Evolutionary conservation across 2,797 vertebrate genomes (phyloP).

Genomic region (Manis crassicaudata): DNA sequence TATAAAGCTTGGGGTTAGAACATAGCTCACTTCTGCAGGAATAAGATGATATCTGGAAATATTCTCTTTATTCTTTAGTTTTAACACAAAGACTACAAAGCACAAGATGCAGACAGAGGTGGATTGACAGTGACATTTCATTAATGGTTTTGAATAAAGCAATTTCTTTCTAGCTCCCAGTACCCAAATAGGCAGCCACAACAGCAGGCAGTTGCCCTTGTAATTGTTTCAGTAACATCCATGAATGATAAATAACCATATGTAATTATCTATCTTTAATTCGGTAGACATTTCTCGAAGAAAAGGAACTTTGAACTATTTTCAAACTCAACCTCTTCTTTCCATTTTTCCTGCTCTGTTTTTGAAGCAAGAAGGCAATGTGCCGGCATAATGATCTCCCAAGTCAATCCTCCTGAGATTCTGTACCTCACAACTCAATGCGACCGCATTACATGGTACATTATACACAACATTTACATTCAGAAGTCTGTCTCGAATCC

Average conservation of each 20-base stretch:
- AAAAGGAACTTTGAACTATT: constrained; percentile 38
- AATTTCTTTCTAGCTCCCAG: constrained; percentile 71
- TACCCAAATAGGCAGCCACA: constrained; percentile 67
- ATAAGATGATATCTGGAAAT: constrained; percentile 51
- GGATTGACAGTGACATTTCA: constrained; percentile 85
- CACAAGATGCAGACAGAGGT: constrained; percentile 69
- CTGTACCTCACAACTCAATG: neutral
- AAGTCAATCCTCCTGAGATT: neutral
- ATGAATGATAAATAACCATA: constrained; percentile 60
- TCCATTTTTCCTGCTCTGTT: neutral
- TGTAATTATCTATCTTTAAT: constrained; percentile 60
- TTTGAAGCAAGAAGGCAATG: neutral
- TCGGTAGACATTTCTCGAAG: constrained; percentile 50
- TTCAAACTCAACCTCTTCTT: constrained; percentile 32
- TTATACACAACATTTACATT: neutral
- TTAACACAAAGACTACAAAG: constrained; percentile 70
- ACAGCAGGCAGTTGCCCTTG: neutral
- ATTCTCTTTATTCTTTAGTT: constrained; percentile 60
- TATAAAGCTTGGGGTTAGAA: constrained; percentile 11
- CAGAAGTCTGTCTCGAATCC: neutral
- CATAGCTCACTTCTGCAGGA: neutral
- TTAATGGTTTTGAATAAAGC: constrained; percentile 84
- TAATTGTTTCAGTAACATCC: constrained; percentile 58
- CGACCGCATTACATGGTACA: neutral
- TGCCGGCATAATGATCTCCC: constrained; percentile 47